A percentile compares a stretch with the other conserved stretches of the same genome.
Conservation (phyloP, 2,888 invertebrate genomes). For the Synergus umbraculus region DNA sequence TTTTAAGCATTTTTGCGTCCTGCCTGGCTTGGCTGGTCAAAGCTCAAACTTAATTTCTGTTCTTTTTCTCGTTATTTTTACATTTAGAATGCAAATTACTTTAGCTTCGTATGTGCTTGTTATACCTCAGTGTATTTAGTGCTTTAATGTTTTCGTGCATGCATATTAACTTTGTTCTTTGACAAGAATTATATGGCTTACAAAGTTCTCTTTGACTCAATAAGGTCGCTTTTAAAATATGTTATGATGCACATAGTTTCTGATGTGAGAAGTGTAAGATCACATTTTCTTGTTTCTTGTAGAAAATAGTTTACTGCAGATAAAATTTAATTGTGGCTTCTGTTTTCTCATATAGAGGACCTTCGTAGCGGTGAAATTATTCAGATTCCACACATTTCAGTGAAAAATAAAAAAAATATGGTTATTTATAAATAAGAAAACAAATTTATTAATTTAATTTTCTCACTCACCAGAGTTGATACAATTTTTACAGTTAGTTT, state of each 20-base stretch:
- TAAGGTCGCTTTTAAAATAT: neutral
- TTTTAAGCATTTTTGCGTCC: conserved; percentile 47
- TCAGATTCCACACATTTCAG: no score
- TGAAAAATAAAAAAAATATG: no score
- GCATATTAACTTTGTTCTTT: conserved; percentile 1
- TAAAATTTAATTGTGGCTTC: no score
- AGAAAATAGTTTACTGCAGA: no score
- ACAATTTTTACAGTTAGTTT: no score
- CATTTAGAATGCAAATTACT: conserved; percentile 15
- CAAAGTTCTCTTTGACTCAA: neutral
- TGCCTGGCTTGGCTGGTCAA: conserved; percentile 21
- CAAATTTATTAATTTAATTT: no score
- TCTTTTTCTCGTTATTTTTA: conserved; percentile 17
- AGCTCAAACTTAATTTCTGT: neutral
- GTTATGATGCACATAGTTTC: neutral
- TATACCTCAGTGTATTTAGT: neutral
- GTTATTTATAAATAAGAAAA: no score
- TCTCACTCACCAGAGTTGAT: no score
- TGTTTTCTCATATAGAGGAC: no score
- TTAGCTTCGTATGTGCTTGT: neutral
- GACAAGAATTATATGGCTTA: neutral
- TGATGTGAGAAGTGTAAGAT: neutral
- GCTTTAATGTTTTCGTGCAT: neutral
- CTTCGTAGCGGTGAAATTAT: no score
- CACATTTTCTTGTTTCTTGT: no score